These are phyloP conservation scores for Parazoanthus atlanticus DNA, from an alignment of 92 coral and sea anemone species.

Conservation along the genomic window DNA sequence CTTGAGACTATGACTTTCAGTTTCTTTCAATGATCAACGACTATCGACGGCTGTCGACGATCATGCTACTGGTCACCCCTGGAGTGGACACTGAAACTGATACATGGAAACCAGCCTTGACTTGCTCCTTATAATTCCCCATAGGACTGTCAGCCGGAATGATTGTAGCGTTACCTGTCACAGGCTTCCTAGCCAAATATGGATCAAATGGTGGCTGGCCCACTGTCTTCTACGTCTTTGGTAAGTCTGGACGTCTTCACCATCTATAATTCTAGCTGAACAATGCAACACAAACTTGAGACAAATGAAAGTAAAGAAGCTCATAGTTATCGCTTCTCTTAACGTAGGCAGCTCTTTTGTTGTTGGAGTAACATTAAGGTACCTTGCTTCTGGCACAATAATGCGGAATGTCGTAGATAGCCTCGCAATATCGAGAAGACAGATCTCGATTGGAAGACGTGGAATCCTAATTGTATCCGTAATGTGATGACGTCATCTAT, in stretches of 20 bases:
- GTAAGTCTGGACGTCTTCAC: neutral
- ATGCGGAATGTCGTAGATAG: neutral
- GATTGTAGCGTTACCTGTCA: conserved; percentile 1
- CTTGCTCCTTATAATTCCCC: neutral
- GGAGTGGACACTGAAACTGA: neutral
- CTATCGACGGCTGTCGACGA: too few relatives aligned
- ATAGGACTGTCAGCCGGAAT: conserved; percentile 13
- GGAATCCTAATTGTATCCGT: too few relatives aligned
- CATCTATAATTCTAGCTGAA: neutral
- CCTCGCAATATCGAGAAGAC: neutral
- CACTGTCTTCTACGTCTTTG: conserved; percentile 11
- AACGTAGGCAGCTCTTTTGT: neutral
- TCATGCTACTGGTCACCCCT: neutral
- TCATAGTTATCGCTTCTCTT: too few relatives aligned
- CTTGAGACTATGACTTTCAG: too few relatives aligned
- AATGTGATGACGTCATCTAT: neutral
- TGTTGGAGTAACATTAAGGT: neutral
- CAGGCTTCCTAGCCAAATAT: conserved; percentile 13
- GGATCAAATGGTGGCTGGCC: conserved; percentile 19
- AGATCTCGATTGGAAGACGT: neutral
- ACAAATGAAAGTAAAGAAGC: too few relatives aligned
- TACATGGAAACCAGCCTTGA: neutral
- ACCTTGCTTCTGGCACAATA: too few relatives aligned
- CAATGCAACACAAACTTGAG: neutral
- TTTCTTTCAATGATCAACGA: too few relatives aligned